Percentiles rank a stretch among this genome's conserved stretches.
These are phyloP conservation scores for Octodonta nipae DNA, from an alignment of 2,888 invertebrate species.

Conservation along the genomic window DNA sequence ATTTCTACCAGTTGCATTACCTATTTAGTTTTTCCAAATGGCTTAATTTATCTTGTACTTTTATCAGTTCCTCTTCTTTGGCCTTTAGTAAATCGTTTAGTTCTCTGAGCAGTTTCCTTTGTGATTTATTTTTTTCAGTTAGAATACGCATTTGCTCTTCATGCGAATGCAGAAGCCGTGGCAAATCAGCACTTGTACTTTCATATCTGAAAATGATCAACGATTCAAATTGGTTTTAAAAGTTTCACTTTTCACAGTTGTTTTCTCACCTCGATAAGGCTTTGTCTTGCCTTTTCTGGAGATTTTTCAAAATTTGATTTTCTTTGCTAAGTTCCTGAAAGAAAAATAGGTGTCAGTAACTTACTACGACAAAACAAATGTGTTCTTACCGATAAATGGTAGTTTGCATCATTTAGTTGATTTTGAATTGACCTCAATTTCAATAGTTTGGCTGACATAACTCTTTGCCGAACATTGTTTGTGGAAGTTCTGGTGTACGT, in stretches of 20 bases:
- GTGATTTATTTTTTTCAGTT: constrained; percentile 52
- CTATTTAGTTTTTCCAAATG: constrained; percentile 57
- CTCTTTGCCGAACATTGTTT: constrained; percentile 42
- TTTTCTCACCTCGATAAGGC: constrained; percentile 51
- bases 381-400: constrained; percentile 52
- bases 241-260: too few relatives aligned
- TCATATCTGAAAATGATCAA: constrained; percentile 47
- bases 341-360: constrained; percentile 7
- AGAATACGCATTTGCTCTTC: constrained; percentile 63
- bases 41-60: constrained; percentile 54
- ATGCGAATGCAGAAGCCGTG: constrained; percentile 61
- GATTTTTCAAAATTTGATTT: constrained; percentile 58
- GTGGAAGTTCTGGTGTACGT: constrained; percentile 12
- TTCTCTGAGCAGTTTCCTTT: constrained; percentile 51
- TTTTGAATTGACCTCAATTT: constrained; percentile 65
- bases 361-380: not conserved
- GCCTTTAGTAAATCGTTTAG: constrained; percentile 51
- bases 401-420: constrained; percentile 66
- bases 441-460: constrained; percentile 63
- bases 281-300: constrained; percentile 68
- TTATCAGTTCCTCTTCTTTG: constrained; percentile 52
- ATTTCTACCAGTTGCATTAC: too few relatives aligned
- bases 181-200: constrained; percentile 64
- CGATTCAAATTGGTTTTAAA: too few relatives aligned
- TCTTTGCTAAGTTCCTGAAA: constrained; percentile 54